Conservation (phyloP, 1,140 invertebrate genomes). For the Drosophila littoralis region DNA sequence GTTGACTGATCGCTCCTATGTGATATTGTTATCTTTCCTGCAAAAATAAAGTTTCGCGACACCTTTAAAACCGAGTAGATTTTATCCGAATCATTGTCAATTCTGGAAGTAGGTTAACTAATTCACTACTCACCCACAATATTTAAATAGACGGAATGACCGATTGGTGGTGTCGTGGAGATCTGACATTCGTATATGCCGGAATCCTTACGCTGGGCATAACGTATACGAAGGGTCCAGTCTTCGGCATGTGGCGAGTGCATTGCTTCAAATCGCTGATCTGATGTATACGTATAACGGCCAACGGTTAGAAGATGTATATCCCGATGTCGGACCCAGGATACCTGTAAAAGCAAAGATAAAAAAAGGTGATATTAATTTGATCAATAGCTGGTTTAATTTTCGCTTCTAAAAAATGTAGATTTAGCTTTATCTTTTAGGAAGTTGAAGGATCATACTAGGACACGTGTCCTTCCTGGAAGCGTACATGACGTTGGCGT, state of each 20-base stretch:
- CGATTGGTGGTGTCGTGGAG: conserved; percentile 93
- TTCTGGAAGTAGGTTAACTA: too few relatives aligned
- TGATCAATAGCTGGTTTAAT: too few relatives aligned
- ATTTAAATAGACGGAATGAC: conserved; percentile 90
- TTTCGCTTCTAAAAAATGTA: too few relatives aligned
- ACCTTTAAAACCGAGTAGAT: too few relatives aligned
- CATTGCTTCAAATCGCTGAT: conserved; percentile 92
- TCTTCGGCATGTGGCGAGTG: conserved; percentile 91
- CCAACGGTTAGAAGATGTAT: conserved; percentile 94
- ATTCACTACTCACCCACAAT: conserved; percentile 90
- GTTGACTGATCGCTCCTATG: too few relatives aligned
- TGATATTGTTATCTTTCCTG: too few relatives aligned
- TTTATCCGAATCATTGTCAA: too few relatives aligned
- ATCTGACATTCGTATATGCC: conserved; percentile 95
- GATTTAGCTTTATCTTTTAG: too few relatives aligned
- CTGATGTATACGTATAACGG: conserved; percentile 93
- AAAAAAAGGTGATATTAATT: neutral
- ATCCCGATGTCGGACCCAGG: conserved; percentile 94
- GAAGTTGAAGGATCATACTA: too few relatives aligned
- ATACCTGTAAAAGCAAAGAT: conserved; percentile 87
- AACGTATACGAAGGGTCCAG: conserved; percentile 90
- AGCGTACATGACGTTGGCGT: too few relatives aligned
- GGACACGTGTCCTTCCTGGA: too few relatives aligned
- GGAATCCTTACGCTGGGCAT: conserved; percentile 90
- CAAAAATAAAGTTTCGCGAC: too few relatives aligned